Conservation (phyloP, 2,113 vertebrate species). For the Lampris megalopsis region DNA sequence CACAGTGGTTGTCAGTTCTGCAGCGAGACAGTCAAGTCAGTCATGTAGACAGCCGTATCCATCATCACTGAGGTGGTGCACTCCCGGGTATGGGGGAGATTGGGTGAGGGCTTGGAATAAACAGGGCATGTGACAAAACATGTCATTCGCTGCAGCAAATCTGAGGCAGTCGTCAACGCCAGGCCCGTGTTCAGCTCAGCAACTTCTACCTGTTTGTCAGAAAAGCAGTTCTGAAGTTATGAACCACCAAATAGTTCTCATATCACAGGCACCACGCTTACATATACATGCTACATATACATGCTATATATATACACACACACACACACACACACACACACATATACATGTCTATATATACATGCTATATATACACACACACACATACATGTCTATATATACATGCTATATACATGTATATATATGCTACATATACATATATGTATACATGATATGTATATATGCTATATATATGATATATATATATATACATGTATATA, state of each 20-base stretch:
- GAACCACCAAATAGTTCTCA: slow-evolving; percentile 20
- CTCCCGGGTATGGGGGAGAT: slow-evolving; percentile 3
- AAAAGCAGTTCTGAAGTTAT: slow-evolving; percentile 10
- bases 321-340: no score
- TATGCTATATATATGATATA: no score
- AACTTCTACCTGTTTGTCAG: slow-evolving; percentile 11
- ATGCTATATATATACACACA: neutral
- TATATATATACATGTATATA: no score
- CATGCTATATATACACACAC: no score
- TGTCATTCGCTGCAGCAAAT: slow-evolving; percentile 15
- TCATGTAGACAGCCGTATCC: slow-evolving; percentile 12
- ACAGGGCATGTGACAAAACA: slow-evolving; percentile 22
- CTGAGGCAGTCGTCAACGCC: slow-evolving; percentile 30
- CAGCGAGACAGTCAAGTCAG: slow-evolving; percentile 4
- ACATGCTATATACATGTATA: no score
- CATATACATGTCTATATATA: no score
- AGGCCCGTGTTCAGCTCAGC: slow-evolving; percentile 9
- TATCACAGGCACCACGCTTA: slow-evolving; percentile 17
- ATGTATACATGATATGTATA: no score
- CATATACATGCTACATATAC: slow-evolving; percentile 9
- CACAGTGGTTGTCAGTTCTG: neutral
- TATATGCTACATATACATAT: no score
- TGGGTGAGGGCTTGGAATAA: neutral
- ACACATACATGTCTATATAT: no score
- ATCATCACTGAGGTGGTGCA: slow-evolving; percentile 11